Evolutionary conservation across 2,888 invertebrate genomes (phyloP), one percentile per base, ranked within the genome.

Genomic region (Aphidoletes aphidimyza): DNA sequence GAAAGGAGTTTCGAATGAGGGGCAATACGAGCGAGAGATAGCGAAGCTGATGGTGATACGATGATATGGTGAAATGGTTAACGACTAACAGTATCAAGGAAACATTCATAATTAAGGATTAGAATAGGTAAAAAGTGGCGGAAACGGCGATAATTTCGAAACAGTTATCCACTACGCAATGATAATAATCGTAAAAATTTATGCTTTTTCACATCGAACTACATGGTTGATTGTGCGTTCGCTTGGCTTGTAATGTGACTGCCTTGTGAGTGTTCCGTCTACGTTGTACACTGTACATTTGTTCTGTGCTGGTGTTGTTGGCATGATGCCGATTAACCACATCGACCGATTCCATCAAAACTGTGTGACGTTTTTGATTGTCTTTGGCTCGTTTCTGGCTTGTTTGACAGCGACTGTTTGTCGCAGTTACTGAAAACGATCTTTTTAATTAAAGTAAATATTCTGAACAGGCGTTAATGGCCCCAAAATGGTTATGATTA

Each of bases 381-480:
- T 69, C 69, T 69, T 69, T 69, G 69, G 26, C 14, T 69, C 6
- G 14, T 26, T 14, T 26, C 30, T n/a, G 1, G 30, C 30, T 69
- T 69, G 26, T 69, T 69, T 14, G 69, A 30, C 30, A 14, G 14
- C 11, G 26, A n/a, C n/a, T 69, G 69, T n/a, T 14, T 30, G 69
- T 30, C 69, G 17, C 14, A 30, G 69, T 69, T 30, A 69, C 69
- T 69, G 69, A 69, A 69, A 30, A 30, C 69, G 34, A 69, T 69
- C 69, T 69, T 69, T 69, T 69, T 69, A 69, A 69, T 69, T 69
- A 69, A 69, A 69, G 69, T 69, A 69, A 69, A 69, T 69, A 69
- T 69, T 69, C 69, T 69, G 69, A 69, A 69, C 69, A 69, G 69
- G 69, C 69, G 69, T 69, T 69, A 69, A 69, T 69, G 69, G 69